Evolutionary conservation across 1,140 invertebrate genomes (phyloP).

Genomic region (Drosophila lacertosa): DNA sequence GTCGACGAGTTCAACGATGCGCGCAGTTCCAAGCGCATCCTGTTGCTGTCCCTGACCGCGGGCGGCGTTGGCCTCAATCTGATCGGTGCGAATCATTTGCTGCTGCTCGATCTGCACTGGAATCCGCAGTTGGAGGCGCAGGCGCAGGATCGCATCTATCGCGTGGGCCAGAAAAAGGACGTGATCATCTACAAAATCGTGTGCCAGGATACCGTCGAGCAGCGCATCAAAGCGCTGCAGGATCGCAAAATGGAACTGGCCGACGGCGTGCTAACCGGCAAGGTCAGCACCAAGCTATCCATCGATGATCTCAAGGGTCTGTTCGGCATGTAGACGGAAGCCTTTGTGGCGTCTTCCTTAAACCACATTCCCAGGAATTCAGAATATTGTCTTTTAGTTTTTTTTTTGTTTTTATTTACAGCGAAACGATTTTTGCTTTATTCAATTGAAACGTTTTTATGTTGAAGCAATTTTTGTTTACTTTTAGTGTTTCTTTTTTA

Average conservation of each 20-base stretch:
- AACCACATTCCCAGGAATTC: neutral
- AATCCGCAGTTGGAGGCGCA: slow-evolving; percentile 97
- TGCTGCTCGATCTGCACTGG: slow-evolving; percentile 96
- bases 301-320: slow-evolving; percentile 92
- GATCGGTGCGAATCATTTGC: slow-evolving; percentile 94
- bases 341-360: no score
- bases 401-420: slow-evolving; percentile 56
- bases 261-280: slow-evolving; percentile 89
- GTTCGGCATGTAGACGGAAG: slow-evolving; percentile 87
- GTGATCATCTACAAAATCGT: slow-evolving; percentile 95
- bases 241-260: slow-evolving; percentile 92
- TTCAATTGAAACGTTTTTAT: slow-evolving; percentile 57
- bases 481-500: slow-evolving; percentile 33
- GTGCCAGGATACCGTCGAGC: slow-evolving; percentile 93
- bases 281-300: slow-evolving; percentile 87
- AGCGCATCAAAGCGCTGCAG: slow-evolving; percentile 92
- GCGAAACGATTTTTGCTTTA: slow-evolving; percentile 39
- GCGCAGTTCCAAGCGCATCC: slow-evolving; percentile 85
- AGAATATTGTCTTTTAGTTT: neutral
- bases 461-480: slow-evolving; percentile 39
- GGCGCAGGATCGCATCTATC: slow-evolving; percentile 95
- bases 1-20: slow-evolving; percentile 90
- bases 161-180: slow-evolving; percentile 93
- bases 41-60: slow-evolving; percentile 93
- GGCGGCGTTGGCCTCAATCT: slow-evolving; percentile 97